Percentiles rank a stretch among this genome's conserved stretches.
phyloP scores from a whole-genome alignment of 2,113 vertebrate species.

The Ailuropoda melanoleuca region DNA sequence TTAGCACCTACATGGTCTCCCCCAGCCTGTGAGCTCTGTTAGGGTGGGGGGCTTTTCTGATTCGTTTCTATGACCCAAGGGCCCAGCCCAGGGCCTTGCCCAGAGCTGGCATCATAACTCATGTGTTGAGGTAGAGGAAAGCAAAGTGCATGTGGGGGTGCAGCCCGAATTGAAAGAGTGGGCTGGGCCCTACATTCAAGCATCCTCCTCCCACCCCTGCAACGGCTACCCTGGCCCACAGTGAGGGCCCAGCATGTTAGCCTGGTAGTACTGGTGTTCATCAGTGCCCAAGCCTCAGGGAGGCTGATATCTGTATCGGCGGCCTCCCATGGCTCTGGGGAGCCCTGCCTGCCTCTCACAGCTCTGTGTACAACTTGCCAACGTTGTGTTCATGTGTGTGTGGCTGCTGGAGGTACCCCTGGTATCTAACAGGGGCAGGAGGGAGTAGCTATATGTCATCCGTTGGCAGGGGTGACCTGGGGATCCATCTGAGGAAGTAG shows the following conservation, averaged over 20 bases:
- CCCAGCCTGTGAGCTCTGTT: background rate
- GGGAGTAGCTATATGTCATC: background rate
- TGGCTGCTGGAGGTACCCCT: background rate
- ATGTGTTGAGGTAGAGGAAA: background rate
- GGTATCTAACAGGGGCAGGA: background rate
- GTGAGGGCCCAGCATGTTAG: background rate
- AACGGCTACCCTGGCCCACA: background rate
- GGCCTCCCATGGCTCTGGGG: background rate
- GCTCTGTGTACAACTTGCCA: background rate
- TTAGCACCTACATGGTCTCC: background rate
- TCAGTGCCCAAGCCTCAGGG: background rate
- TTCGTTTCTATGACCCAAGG: background rate
- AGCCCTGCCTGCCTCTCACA: background rate
- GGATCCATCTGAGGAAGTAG: conserved; percentile 8
- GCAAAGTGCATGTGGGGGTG: background rate
- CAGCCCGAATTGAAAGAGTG: background rate
- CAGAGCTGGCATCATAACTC: background rate
- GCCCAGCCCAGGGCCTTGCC: background rate
- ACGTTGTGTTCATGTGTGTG: background rate
- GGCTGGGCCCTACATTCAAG: background rate
- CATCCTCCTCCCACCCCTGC: background rate
- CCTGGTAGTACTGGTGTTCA: background rate
- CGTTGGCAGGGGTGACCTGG: conserved; percentile 1
- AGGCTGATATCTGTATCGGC: background rate
- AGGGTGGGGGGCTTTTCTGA: background rate